Conservation (phyloP, 2,888 invertebrate species). For the Mactromeris polynyma region DNA sequence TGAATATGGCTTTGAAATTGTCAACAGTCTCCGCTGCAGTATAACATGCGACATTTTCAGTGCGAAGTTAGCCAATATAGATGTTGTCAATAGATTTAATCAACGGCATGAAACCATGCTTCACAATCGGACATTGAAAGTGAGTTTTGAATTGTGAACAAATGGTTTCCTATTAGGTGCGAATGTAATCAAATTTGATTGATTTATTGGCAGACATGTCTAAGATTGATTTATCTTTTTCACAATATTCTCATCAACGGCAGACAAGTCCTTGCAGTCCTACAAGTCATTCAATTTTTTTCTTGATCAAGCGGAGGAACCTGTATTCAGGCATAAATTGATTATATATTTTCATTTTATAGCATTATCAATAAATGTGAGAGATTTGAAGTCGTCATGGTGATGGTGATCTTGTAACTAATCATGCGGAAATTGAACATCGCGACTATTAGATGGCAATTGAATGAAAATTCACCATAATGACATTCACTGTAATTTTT, state of each 20-base stretch:
- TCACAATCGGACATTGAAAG: conserved; percentile 22
- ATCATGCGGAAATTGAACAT: conserved; percentile 39
- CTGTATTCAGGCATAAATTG: conserved; percentile 28
- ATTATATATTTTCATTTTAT: conserved; percentile 46
- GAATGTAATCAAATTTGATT: conserved; percentile 20
- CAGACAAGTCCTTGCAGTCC: conserved; percentile 11
- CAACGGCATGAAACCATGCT: neutral
- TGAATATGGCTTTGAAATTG: neutral
- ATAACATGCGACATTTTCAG: neutral
- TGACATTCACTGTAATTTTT: neutral
- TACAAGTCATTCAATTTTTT: conserved; percentile 1
- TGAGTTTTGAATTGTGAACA: conserved; percentile 41
- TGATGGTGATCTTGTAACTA: conserved; percentile 3
- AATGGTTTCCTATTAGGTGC: conserved; percentile 40
- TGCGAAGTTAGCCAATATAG: neutral
- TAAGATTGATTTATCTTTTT: conserved; percentile 35
- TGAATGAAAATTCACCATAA: conserved; percentile 4
- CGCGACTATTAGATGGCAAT: neutral
- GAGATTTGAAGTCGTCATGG: conserved; percentile 32
- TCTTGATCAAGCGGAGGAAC: conserved; percentile 2
- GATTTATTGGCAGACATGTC: conserved; percentile 31
- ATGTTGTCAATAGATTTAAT: conserved; percentile 16
- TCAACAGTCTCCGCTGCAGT: neutral
- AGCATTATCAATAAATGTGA: conserved; percentile 36
- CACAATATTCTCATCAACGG: neutral